Evolutionary conservation across 2,888 invertebrate species (phyloP), one percentile per base, ranked within the genome.

Genomic region (Diarsia rubi): DNA sequence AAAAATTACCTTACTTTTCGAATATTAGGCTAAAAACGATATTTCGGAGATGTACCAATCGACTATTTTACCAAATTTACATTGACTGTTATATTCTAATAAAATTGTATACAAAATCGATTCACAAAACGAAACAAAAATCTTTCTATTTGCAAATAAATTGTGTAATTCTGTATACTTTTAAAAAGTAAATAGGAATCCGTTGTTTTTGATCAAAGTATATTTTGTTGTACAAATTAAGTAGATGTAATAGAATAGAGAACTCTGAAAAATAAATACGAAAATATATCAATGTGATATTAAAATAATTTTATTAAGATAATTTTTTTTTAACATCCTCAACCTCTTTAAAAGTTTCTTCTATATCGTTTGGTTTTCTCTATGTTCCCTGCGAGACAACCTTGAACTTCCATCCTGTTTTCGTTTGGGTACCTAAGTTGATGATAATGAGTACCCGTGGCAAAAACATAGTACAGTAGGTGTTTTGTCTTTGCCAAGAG

Each of bases 231-330:
- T 83, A 79, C 77, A 85, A 79, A 83, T 75, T 82, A 74, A 79
- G 72, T 86, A 86, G 81, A 81, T 79, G 87, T 82, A 88, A 86
- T 86, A 75, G 83, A 79, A 73, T 82, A 79, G 57, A 72, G 59
- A 83, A 80, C 67, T 83, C 75, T 73, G 60, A 85, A 81, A 78
- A 83, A 84, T 69, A 81, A 81, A 84, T 76, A 81, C n/a, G 57
- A 79, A 85, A 85, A 85, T 88, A 88, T 87, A 88, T 88, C 82
- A 83, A 85, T 84, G 84, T 88, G 88, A 88, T 88, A 88, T 88
- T 88, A 86, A 84, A 84, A 86, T 71, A 66, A 74, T 73, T 82
- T 72, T 75, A 72, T 37, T 73, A 37, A 12, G 47, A 52, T 57
- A 3, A 52, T 85, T 86, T 85, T 80, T 19, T 66, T 47, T 37